Percentiles rank a stretch among this genome's conserved stretches.
Evolutionary conservation across 2,113 vertebrate genomes (phyloP).

Genomic region (Toxotes jaculatrix): DNA sequence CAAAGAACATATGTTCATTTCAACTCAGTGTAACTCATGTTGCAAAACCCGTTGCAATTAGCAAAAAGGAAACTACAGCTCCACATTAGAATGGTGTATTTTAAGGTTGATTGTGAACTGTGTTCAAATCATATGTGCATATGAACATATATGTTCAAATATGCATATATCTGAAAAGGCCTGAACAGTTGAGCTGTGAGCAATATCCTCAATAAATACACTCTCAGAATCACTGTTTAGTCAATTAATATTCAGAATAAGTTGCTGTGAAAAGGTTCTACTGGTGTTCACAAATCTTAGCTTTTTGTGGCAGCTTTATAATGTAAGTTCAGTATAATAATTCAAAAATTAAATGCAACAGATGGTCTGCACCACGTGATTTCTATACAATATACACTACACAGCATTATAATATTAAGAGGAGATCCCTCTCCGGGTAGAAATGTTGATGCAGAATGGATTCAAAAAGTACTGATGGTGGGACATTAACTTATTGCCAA

Average conservation of each 20-base stretch:
- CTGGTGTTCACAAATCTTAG: background rate
- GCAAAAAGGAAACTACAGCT: background rate
- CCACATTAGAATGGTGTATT: background rate
- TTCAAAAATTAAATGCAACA: too few relatives aligned
- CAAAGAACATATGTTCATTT: too few relatives aligned
- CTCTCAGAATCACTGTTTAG: background rate
- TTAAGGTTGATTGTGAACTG: background rate
- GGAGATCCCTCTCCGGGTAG: background rate
- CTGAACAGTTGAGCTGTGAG: background rate
- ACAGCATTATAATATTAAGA: background rate
- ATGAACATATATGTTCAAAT: background rate
- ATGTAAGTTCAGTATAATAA: too few relatives aligned
- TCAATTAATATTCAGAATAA: background rate
- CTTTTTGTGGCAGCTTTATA: background rate
- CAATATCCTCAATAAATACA: background rate
- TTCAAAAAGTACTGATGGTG: too few relatives aligned
- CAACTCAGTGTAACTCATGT: too few relatives aligned
- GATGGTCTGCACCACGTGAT: too few relatives aligned
- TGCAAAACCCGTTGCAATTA: background rate
- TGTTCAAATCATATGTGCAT: too few relatives aligned
- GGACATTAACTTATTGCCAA: too few relatives aligned
- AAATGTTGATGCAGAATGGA: too few relatives aligned
- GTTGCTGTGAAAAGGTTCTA: background rate
- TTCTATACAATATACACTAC: background rate
- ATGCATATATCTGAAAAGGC: too few relatives aligned